phyloP scores from a whole-genome alignment of 1,140 invertebrate genomes.

The Ips typographus region DNA sequence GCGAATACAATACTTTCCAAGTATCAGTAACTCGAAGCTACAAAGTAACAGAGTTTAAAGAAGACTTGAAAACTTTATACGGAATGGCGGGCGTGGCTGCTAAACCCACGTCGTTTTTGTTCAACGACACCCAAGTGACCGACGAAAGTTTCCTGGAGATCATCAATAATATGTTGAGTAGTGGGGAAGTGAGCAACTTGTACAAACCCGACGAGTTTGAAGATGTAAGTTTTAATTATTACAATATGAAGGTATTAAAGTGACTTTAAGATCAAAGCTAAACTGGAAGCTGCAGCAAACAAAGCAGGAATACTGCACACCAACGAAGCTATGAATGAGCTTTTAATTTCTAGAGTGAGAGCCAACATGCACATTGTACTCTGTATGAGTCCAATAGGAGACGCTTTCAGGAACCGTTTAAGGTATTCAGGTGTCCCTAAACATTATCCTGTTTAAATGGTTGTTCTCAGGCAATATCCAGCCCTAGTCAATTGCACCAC shows the following conservation, averaged over 20 bases:
- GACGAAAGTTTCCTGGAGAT: slow-evolving; percentile 85
- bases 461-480: slow-evolving; percentile 68
- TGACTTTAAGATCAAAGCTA: slow-evolving; percentile 66
- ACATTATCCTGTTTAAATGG: neutral
- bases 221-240: slow-evolving; percentile 66
- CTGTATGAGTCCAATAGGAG: slow-evolving; percentile 85
- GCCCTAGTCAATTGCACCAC: slow-evolving; percentile 82
- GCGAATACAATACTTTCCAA: slow-evolving; percentile 74
- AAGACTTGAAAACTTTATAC: slow-evolving; percentile 81
- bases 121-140: slow-evolving; percentile 79
- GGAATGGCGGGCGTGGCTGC: slow-evolving; percentile 70
- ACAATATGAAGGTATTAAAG: slow-evolving; percentile 27
- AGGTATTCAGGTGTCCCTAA: slow-evolving; percentile 14
- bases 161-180: slow-evolving; percentile 83
- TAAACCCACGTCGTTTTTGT: slow-evolving; percentile 75
- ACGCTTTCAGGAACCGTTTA: slow-evolving; percentile 73
- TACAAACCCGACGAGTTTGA: slow-evolving; percentile 84
- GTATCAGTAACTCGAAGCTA: slow-evolving; percentile 79
- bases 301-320: slow-evolving; percentile 66
- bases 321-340: slow-evolving; percentile 67
- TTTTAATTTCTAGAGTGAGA: slow-evolving; percentile 75
- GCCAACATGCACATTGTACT: slow-evolving; percentile 78
- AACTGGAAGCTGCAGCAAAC: slow-evolving; percentile 65
- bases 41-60: slow-evolving; percentile 72
- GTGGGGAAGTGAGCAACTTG: slow-evolving; percentile 81